Evolutionary conservation across 2,888 invertebrate genomes (phyloP).

Genomic region (Drosophila siamana): DNA sequence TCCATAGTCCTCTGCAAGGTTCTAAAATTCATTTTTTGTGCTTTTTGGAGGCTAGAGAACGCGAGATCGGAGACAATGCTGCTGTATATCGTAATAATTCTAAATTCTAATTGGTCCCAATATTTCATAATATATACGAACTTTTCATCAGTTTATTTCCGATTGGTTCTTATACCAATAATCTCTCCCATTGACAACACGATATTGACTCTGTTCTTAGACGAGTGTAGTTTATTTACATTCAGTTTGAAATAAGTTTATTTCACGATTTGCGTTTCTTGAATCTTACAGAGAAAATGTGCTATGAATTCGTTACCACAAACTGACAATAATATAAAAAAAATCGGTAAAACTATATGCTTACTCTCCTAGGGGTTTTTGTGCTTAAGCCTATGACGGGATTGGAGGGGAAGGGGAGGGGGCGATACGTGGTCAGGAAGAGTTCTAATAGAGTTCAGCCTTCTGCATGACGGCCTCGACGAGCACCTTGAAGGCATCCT

Average conservation of each 20-base stretch:
- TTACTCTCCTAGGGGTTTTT: not conserved
- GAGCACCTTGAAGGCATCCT: constrained; percentile 83
- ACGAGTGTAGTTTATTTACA: not conserved
- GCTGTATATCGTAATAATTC: too few relatives aligned
- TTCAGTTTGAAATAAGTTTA: not conserved
- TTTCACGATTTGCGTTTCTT: not conserved
- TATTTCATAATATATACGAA: too few relatives aligned
- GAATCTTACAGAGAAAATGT: not conserved
- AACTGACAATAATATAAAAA: not conserved
- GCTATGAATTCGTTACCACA: not conserved
- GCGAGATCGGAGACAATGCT: too few relatives aligned
- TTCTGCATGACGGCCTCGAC: constrained; percentile 89
- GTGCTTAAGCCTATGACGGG: not conserved
- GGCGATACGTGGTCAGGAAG: not conserved
- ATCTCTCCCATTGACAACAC: not conserved
- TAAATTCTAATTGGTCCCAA: too few relatives aligned
- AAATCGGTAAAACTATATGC: too few relatives aligned
- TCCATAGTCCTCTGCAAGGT: too few relatives aligned
- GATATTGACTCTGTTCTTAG: not conserved
- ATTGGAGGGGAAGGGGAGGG: not conserved
- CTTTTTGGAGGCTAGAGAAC: too few relatives aligned
- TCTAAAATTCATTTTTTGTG: too few relatives aligned
- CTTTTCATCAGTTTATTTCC: too few relatives aligned
- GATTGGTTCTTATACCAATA: too few relatives aligned
- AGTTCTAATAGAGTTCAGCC: constrained; percentile 88